Evolutionary conservation across 2,113 vertebrate genomes (phyloP).

Genomic region (Paralichthys olivaceus): DNA sequence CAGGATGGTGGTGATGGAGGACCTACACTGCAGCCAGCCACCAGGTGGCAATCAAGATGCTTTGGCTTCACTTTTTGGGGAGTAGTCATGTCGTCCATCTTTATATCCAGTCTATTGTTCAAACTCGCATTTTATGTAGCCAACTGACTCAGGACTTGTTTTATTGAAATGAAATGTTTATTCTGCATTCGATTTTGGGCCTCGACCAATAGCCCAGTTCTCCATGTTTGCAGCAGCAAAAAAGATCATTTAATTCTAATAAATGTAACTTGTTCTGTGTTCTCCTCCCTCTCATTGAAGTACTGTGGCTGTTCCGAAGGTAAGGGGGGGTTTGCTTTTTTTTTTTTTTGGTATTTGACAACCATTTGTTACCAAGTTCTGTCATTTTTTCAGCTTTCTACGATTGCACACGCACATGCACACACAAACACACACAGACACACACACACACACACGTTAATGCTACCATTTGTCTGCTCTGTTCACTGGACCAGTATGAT

Average conservation of each 20-base stretch:
- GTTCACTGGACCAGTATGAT: slow-evolving; percentile 49
- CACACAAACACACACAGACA: slow-evolving; percentile 12
- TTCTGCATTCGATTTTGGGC: too few species aligned
- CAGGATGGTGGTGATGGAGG: too few species aligned
- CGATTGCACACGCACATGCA: slow-evolving; percentile 4
- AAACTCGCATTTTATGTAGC: too few species aligned
- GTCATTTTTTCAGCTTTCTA: slow-evolving; percentile 26
- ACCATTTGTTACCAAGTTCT: slow-evolving; percentile 24
- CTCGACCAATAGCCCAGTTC: background rate
- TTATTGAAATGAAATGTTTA: too few species aligned
- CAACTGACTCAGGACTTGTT: too few species aligned
- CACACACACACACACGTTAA: slow-evolving; percentile 27
- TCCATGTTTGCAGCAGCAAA: background rate
- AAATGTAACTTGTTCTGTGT: background rate
- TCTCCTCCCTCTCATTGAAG: background rate
- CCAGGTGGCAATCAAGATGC: too few species aligned
- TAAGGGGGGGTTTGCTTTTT: background rate
- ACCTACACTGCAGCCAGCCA: too few species aligned
- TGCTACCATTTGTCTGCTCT: slow-evolving; percentile 49
- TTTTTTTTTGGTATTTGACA: background rate
- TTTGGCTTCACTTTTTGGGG: too few species aligned
- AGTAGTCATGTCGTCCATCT: too few species aligned
- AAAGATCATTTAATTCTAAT: background rate
- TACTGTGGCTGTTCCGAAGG: background rate
- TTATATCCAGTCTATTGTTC: too few species aligned